Evolutionary conservation across 1,140 invertebrate genomes (phyloP).

Genomic region (Fopius arisanus): DNA sequence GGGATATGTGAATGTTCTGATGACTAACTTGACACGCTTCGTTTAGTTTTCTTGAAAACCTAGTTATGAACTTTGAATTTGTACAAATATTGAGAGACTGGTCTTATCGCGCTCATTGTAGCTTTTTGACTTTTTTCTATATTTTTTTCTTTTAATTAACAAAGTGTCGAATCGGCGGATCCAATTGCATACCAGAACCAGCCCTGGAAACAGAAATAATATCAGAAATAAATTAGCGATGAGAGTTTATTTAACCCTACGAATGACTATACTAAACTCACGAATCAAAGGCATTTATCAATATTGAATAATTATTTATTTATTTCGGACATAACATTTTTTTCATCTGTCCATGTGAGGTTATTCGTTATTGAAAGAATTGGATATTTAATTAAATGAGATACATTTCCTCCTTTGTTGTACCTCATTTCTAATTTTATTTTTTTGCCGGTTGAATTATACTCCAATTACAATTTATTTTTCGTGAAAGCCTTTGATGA

Average conservation of each 20-base stretch:
- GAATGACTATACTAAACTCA: conserved; percentile 7
- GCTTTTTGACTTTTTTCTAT: not conserved
- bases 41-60: not conserved
- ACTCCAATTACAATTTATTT: no score
- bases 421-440: no score
- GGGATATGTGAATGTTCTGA: not conserved
- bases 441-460: no score
- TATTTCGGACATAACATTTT: no score
- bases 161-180: conserved; percentile 38
- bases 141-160: conserved; percentile 21
- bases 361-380: no score
- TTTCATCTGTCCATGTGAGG: no score
- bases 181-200: conserved; percentile 51
- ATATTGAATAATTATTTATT: not conserved
- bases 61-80: not conserved
- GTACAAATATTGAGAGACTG: not conserved
- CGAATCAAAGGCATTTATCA: conserved; percentile 4
- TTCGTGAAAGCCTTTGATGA: not conserved
- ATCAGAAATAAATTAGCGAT: conserved; percentile 44
- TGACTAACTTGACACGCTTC: not conserved
- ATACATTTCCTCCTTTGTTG: no score
- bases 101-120: not conserved
- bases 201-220: conserved; percentile 54
- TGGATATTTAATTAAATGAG: no score
- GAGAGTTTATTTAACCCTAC: conserved; percentile 28